These are phyloP conservation scores for Leucoptera coffeella DNA, from an alignment of 2,888 invertebrate species.

Conservation along the genomic window DNA sequence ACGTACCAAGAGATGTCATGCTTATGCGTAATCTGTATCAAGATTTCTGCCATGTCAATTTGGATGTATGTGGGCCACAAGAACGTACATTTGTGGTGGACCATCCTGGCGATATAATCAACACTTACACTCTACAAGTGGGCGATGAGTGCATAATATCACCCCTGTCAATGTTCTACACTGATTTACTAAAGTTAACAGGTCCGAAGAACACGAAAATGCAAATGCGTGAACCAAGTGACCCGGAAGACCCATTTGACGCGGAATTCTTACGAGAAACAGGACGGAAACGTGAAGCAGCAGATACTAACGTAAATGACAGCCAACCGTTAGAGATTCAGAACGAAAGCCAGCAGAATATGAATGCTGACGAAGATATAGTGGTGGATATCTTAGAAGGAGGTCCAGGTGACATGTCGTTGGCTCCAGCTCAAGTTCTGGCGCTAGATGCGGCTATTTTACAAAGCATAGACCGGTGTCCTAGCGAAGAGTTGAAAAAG, in stretches of 20 bases:
- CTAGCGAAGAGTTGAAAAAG: conserved; percentile 80
- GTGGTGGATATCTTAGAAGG: conserved; percentile 60
- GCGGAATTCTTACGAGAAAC: conserved; percentile 88
- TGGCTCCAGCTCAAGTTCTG: conserved; percentile 73
- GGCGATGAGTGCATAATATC: conserved; percentile 93
- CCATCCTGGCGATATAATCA: conserved; percentile 61
- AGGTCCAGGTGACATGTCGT: conserved; percentile 58
- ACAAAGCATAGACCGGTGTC: conserved; percentile 86
- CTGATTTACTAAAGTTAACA: conserved; percentile 81
- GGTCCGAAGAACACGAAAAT: conserved; percentile 67
- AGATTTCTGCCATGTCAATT: conserved; percentile 84
- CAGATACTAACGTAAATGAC: conserved; percentile 29
- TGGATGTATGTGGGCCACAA: conserved; percentile 83
- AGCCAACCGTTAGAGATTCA: conserved; percentile 41
- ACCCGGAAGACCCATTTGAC: conserved; percentile 91
- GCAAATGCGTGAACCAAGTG: conserved; percentile 64
- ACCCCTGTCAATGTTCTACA: conserved; percentile 81
- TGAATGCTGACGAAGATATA: conserved; percentile 63
- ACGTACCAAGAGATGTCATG: conserved; percentile 68
- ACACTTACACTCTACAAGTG: conserved; percentile 71
- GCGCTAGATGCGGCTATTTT: conserved; percentile 87
- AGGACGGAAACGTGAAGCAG: conserved; percentile 53
- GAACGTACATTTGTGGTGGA: conserved; percentile 73
- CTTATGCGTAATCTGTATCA: conserved; percentile 81
- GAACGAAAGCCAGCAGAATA: conserved; percentile 39